These are phyloP conservation scores for Melipona bicolor DNA, from an alignment of 2,888 invertebrate genomes.

Conservation along the genomic window DNA sequence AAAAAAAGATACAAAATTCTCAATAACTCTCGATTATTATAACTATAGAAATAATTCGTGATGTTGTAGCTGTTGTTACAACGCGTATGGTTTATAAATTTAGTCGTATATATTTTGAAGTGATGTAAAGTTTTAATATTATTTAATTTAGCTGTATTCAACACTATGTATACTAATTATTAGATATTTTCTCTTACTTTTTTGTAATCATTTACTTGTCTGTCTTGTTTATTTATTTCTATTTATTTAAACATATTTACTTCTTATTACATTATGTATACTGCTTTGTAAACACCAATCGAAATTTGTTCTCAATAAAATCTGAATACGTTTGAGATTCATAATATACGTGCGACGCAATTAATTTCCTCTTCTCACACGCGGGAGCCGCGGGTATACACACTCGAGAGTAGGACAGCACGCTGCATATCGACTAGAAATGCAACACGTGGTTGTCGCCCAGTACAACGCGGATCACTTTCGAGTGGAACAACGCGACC, in stretches of 20 bases:
- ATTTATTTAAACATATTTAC: background rate
- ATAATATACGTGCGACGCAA: slow-evolving; percentile 16
- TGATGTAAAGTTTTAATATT: background rate
- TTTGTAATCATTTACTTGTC: background rate
- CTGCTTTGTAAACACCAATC: slow-evolving; percentile 17
- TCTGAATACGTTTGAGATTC: slow-evolving; percentile 23
- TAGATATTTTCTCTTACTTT: background rate
- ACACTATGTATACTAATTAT: no score
- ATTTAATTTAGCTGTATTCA: no score
- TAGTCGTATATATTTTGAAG: slow-evolving; percentile 4
- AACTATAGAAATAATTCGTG: background rate
- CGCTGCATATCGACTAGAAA: slow-evolving; percentile 54
- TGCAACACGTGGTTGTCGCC: slow-evolving; percentile 73
- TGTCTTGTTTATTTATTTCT: slow-evolving; percentile 36
- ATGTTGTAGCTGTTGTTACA: background rate
- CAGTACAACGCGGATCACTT: slow-evolving; percentile 61
- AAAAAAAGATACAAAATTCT: background rate
- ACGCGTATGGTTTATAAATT: slow-evolving; percentile 7
- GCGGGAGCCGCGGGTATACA: slow-evolving; percentile 11
- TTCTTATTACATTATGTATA: background rate
- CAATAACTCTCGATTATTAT: background rate
- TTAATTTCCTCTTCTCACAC: slow-evolving; percentile 48
- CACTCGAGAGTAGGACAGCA: slow-evolving; percentile 28
- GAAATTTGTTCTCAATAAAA: slow-evolving; percentile 33
- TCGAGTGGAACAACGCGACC: slow-evolving; percentile 27